A percentile compares a stretch with the other conserved stretches of the same genome.
Conservation (phyloP, 2,113 vertebrate species). For the Tragulus kanchil region DNA sequence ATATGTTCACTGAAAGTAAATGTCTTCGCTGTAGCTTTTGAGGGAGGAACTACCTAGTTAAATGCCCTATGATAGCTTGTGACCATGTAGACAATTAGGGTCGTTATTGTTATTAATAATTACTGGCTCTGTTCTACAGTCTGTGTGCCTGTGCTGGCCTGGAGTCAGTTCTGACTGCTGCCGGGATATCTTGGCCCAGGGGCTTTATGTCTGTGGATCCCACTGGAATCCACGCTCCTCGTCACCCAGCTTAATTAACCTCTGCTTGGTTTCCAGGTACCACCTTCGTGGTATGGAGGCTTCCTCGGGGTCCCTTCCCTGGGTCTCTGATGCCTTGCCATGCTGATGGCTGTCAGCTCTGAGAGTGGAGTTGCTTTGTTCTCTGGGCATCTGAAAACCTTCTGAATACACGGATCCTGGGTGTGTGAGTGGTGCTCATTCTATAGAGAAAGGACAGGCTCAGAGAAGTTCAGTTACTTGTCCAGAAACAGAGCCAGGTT, state of each 20-base stretch:
- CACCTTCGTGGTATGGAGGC: no score
- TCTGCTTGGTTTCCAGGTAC: neutral
- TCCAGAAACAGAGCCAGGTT: neutral
- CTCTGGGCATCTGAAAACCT: neutral
- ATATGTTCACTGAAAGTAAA: neutral
- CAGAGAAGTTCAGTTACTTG: neutral
- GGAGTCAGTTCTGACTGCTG: rapidly evolving
- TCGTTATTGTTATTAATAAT: neutral
- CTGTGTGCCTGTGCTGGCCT: rapidly evolving
- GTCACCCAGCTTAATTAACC: neutral
- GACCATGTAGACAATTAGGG: neutral
- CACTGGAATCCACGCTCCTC: neutral
- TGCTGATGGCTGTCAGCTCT: neutral
- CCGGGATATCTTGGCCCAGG: no score
- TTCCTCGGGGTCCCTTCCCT: neutral
- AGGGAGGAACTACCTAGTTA: neutral
- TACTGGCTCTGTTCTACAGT: rapidly evolving
- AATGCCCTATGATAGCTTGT: neutral
- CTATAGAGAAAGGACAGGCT: neutral
- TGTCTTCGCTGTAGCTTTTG: neutral
- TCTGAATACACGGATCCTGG: neutral
- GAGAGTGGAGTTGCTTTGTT: neutral
- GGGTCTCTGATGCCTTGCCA: neutral
- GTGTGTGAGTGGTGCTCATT: neutral
- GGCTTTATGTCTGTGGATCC: rapidly evolving